phyloP scores from a whole-genome alignment of 2,888 invertebrate genomes.

The Sphinx pinastri region DNA sequence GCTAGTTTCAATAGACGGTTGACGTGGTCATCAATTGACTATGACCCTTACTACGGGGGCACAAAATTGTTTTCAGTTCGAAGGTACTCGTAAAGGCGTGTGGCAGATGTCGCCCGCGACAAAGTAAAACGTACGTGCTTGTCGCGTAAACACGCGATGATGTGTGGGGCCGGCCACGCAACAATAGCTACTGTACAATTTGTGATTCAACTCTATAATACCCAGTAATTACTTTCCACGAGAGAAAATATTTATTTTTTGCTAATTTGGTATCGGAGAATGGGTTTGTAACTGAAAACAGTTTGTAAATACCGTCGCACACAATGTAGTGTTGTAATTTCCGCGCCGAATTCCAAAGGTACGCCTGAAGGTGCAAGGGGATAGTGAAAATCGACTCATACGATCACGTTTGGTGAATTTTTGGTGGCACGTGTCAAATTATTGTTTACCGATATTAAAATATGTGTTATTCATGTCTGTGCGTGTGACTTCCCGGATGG shows the following conservation, averaged over 20 bases:
- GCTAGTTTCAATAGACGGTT: conserved; percentile 44
- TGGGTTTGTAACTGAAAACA: conserved; percentile 10
- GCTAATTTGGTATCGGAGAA: conserved; percentile 51
- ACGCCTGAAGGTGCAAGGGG: not conserved
- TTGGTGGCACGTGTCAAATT: not conserved
- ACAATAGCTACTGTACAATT: conserved; percentile 79
- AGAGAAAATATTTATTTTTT: conserved; percentile 52
- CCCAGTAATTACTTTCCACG: conserved; percentile 60
- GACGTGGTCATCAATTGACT: conserved; percentile 35
- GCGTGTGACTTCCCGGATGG: no score
- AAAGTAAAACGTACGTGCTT: conserved; percentile 81
- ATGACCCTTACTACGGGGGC: conserved; percentile 43
- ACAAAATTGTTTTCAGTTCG: conserved; percentile 38
- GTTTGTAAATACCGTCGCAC: conserved; percentile 14
- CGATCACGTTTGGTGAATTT: conserved; percentile 1
- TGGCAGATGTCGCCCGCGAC: conserved; percentile 77
- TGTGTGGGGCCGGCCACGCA: conserved; percentile 77
- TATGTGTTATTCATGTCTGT: not conserved
- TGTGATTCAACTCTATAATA: conserved; percentile 78
- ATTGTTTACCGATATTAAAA: not conserved
- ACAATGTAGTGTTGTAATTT: conserved; percentile 19
- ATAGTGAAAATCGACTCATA: not conserved
- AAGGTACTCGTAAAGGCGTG: conserved; percentile 29
- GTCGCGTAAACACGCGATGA: conserved; percentile 75
- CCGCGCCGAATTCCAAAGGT: not conserved